Conservation (phyloP, 2,888 invertebrate species). For the Digitonthophagus gazella region DNA sequence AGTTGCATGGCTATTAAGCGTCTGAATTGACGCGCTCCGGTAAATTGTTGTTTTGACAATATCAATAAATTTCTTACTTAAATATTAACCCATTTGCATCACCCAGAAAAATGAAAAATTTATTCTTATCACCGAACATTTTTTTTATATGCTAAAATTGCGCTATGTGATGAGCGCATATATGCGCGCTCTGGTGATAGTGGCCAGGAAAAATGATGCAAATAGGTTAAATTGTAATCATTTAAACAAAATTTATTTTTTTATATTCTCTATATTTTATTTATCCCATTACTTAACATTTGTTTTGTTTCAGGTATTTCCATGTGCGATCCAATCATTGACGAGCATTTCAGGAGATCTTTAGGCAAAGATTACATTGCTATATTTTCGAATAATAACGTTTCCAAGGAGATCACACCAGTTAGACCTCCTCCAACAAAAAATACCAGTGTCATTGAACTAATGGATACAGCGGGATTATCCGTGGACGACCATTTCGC, state of each 20-base stretch:
- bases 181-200: no score
- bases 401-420: constrained; percentile 40
- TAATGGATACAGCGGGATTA: constrained; percentile 61
- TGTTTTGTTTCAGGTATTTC: constrained; percentile 60
- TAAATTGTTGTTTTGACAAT: neutral
- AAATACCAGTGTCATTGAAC: constrained; percentile 50
- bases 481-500: constrained; percentile 91
- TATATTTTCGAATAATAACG: constrained; percentile 62
- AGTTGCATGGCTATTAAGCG: neutral
- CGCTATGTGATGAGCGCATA: no score
- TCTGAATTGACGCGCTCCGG: neutral
- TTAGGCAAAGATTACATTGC: constrained; percentile 79
- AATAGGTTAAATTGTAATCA: no score
- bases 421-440: constrained; percentile 32
- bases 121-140: no score
- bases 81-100: no score
- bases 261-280: no score
- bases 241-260: no score
- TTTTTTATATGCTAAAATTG: no score
- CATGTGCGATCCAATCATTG: constrained; percentile 87
- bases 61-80: no score
- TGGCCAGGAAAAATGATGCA: no score
- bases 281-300: no score
- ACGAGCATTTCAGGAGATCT: constrained; percentile 93
- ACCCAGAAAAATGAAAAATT: no score